A percentile compares a stretch with the other conserved stretches of the same genome.
Conservation (phyloP, 2,113 vertebrate species). For the Sialia sialis region DNA sequence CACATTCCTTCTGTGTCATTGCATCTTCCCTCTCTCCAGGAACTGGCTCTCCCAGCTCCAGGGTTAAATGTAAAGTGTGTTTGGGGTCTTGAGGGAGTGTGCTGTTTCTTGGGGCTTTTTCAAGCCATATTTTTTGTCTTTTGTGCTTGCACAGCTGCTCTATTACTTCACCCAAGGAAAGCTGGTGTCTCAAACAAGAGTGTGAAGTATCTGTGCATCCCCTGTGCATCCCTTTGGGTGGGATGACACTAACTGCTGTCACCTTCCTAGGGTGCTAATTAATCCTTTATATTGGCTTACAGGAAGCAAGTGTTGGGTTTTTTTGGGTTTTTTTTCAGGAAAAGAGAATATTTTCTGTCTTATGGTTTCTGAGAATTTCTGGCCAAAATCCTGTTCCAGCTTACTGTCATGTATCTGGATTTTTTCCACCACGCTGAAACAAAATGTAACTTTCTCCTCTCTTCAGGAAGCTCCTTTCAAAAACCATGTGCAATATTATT, state of each 20-base stretch:
- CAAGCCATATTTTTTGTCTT: neutral
- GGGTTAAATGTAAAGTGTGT: neutral
- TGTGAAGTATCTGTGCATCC: neutral
- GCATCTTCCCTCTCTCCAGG: neutral
- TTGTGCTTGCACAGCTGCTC: neutral
- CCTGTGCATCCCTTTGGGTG: neutral
- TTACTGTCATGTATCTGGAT: neutral
- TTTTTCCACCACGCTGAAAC: neutral
- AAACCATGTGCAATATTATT: neutral
- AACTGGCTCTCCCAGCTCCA: neutral
- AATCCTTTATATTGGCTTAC: neutral
- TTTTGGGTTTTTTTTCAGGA: neutral
- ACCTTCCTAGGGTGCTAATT: neutral
- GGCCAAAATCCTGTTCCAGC: neutral
- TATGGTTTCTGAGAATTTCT: neutral
- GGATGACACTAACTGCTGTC: neutral
- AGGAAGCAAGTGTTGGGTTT: neutral
- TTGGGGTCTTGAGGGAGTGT: neutral
- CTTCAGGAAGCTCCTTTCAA: neutral
- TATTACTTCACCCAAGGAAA: neutral
- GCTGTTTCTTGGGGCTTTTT: neutral
- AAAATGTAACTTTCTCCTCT: neutral
- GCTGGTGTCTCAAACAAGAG: neutral
- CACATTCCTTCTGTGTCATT: constrained; percentile 15
- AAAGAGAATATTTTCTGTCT: neutral